These are phyloP conservation scores for Halcyon badia DNA, from an alignment of 2,797 vertebrate genomes.

Conservation along the genomic window DNA sequence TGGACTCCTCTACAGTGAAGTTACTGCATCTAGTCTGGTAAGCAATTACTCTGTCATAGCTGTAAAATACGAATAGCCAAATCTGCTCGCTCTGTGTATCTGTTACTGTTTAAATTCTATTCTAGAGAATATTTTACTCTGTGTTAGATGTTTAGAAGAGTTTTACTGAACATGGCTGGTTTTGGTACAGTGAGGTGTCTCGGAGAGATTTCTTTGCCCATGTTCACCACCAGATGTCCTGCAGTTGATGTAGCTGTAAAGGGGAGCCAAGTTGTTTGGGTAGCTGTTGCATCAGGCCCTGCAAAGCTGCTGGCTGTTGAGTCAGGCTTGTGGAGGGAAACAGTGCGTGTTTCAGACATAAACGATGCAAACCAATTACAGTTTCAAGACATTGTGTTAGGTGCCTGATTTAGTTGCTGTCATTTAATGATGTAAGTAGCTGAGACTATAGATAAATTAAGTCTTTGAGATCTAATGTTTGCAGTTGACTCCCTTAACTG, in stretches of 20 bases:
- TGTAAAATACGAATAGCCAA: not conserved
- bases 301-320: not conserved
- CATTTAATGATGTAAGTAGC: not conserved
- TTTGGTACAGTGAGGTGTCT: not conserved
- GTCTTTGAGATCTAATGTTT: not conserved
- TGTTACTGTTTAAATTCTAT: not conserved
- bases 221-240: not conserved
- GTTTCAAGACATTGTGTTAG: not conserved
- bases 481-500: not conserved
- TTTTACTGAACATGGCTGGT: not conserved
- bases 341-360: not conserved
- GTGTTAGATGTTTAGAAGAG: not conserved
- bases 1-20: slow-evolving; percentile 97
- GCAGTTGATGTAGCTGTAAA: not conserved
- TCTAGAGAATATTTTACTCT: not conserved
- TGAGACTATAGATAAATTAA: not conserved
- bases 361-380: not conserved
- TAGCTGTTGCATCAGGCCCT: not conserved
- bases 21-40: slow-evolving; percentile 97
- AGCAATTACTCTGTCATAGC: slow-evolving; percentile 44
- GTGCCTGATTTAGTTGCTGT: not conserved
- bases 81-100: not conserved
- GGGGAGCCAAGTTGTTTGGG: not conserved
- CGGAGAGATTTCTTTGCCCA: not conserved
- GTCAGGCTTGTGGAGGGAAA: not conserved